Evolutionary conservation across 2,888 invertebrate genomes (phyloP).

Genomic region (Brenthis hecate): DNA sequence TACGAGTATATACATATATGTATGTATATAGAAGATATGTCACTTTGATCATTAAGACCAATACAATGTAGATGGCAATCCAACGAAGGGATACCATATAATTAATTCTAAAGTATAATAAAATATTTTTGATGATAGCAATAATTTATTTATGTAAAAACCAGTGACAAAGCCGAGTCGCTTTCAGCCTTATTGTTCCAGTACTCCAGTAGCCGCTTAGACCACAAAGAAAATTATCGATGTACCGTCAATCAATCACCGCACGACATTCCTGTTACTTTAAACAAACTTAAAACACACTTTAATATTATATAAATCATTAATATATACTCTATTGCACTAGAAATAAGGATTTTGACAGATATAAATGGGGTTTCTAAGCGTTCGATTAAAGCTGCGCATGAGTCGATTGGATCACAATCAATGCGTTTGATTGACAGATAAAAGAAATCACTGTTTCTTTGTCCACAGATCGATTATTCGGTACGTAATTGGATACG

Average conservation of each 20-base stretch:
- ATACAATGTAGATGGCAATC: no score
- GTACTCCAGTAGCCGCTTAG: slow-evolving; percentile 59
- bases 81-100: no score
- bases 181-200: slow-evolving; percentile 27
- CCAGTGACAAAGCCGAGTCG: slow-evolving; percentile 3
- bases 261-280: slow-evolving; percentile 42
- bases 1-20: no score
- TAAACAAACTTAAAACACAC: slow-evolving; percentile 42
- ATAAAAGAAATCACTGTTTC: slow-evolving; percentile 69
- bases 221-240: slow-evolving; percentile 65
- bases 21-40: no score
- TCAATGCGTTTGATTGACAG: slow-evolving; percentile 71
- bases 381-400: slow-evolving; percentile 26
- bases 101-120: no score
- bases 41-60: no score
- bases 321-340: slow-evolving; percentile 15
- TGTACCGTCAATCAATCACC: slow-evolving; percentile 65
- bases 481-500: slow-evolving; percentile 64
- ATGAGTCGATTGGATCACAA: slow-evolving; percentile 59
- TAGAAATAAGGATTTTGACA: slow-evolving; percentile 22
- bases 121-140: no score
- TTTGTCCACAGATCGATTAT: slow-evolving; percentile 68
- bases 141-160: background rate
- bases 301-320: slow-evolving; percentile 45
- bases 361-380: background rate